Conservation (phyloP, 1,140 invertebrate genomes). For the Zaprionus nigranus region DNA sequence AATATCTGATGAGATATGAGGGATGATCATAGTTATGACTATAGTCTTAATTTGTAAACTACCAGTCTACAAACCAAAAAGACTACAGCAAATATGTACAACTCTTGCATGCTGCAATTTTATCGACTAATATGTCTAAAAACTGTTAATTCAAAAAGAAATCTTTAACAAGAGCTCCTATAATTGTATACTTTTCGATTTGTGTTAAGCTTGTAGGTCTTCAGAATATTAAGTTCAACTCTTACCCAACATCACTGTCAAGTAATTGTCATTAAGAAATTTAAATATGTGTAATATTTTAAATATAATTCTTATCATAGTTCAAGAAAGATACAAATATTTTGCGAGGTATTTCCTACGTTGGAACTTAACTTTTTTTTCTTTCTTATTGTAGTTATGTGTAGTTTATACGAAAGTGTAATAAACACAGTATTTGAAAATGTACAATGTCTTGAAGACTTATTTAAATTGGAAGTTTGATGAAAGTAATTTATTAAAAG, state of each 20-base stretch:
- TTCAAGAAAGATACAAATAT: neutral
- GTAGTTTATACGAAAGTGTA: neutral
- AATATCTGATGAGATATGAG: neutral
- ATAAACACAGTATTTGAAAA: slow-evolving; percentile 3
- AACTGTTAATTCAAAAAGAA: neutral
- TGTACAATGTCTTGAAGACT: neutral
- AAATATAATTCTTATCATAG: neutral
- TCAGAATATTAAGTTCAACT: neutral
- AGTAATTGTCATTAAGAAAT: neutral
- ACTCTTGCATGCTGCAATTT: slow-evolving; percentile 8
- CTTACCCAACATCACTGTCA: neutral
- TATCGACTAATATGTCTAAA: slow-evolving; percentile 7
- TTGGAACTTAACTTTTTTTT: neutral
- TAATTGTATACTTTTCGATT: neutral
- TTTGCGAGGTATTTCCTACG: neutral
- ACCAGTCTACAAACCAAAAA: slow-evolving; percentile 5
- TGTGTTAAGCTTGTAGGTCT: neutral
- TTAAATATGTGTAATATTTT: neutral
- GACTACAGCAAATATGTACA: slow-evolving; percentile 6
- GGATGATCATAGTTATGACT: neutral
- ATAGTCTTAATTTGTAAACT: slow-evolving; percentile 24
- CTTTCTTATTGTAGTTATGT: neutral
- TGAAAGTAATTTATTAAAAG: no score
- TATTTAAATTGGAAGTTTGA: no score
- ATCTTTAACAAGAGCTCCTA: slow-evolving; percentile 1